Base-by-base conservation (phyloP, 2,797 vertebrate genomes). In the Pangasius mekongensis region DNA sequence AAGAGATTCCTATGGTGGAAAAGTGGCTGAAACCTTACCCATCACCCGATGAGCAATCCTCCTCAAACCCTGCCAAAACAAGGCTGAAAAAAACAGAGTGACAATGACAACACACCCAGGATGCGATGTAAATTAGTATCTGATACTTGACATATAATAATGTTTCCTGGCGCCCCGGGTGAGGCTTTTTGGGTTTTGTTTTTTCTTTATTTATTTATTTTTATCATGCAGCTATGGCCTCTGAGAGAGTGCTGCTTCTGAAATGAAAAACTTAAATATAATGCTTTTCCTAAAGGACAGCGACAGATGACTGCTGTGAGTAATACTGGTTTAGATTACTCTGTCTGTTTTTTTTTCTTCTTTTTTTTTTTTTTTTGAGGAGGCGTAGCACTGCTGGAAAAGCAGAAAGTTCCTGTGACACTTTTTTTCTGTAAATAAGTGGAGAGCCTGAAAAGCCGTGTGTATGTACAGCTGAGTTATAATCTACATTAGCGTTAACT, bases 21-120 rank as follows among this genome's bases (percentile, higher is more conserved):
- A 58, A 64, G 16, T 62, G 58, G 10, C 56, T 82, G 60, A 47
- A 64, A 64, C 58, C 60, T 83, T 60, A 64, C 16, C 39, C 81
- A 83, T 83, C 14, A 66, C 27, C 36, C 0, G 27, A 66, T 66
- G 81, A 83, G 39, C 27, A 49, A 64, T 47, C n/a, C 60, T 83
- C 80, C 36, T 43, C 20, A 8, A 27, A 16, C 5, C 22, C 13
- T 60, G 58, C 80, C 36, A 82, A 39, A 36, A 58, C 11, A 4
- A 13, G 13, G 49, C 27, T 2, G 16, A 58, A 54, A 58, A 58
- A 62, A 39, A 39, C 20, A 39, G 18, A 83, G 30, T 3, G 43
- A 30, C 24, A 66, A 66, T 5, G 81, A 47, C 81, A 83, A 58
- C 60, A 83, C 81, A 20, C 81, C 39, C 81, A 64, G 81, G 58